Evolutionary conservation across 2,797 vertebrate species (phyloP).

Genomic region (Enoplosus armatus): DNA sequence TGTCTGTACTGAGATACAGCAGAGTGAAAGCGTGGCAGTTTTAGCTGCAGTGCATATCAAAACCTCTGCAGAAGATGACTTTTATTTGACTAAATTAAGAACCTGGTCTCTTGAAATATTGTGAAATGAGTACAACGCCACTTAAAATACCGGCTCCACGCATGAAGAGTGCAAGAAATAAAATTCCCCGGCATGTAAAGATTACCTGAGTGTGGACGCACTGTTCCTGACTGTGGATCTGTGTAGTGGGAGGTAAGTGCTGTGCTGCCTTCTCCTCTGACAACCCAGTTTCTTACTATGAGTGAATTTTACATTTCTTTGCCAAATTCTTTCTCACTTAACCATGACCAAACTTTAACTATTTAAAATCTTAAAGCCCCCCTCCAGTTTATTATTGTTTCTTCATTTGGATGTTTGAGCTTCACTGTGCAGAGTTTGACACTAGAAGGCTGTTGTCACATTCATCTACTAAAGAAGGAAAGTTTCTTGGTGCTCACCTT

Average conservation of each 20-base stretch:
- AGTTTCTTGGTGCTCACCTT: neutral
- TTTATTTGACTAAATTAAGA: conserved; percentile 48
- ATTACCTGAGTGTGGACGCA: conserved; percentile 36
- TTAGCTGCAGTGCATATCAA: conserved; percentile 24
- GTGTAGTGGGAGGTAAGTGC: conserved; percentile 24
- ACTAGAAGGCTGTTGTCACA: neutral
- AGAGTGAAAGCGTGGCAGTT: neutral
- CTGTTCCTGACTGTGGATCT: conserved; percentile 17
- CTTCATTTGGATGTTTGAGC: conserved; percentile 1
- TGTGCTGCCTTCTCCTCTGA: conserved; percentile 19
- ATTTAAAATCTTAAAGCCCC: neutral
- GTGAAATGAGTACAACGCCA: conserved; percentile 29
- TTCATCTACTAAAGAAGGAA: neutral
- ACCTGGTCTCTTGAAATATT: conserved; percentile 33
- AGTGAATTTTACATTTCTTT: conserved; percentile 3
- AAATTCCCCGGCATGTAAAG: conserved; percentile 12
- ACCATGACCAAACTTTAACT: conserved; percentile 5
- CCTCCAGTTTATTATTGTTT: neutral
- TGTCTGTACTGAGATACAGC: conserved; percentile 1
- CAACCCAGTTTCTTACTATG: conserved; percentile 11
- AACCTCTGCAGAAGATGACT: conserved; percentile 31
- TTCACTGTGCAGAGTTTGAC: conserved; percentile 5
- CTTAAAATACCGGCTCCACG: conserved; percentile 26
- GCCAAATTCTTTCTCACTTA: conserved; percentile 25
- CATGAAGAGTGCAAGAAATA: conserved; percentile 32